Conservation (phyloP, 1,140 invertebrate species). For the Laupala kohalensis region DNA sequence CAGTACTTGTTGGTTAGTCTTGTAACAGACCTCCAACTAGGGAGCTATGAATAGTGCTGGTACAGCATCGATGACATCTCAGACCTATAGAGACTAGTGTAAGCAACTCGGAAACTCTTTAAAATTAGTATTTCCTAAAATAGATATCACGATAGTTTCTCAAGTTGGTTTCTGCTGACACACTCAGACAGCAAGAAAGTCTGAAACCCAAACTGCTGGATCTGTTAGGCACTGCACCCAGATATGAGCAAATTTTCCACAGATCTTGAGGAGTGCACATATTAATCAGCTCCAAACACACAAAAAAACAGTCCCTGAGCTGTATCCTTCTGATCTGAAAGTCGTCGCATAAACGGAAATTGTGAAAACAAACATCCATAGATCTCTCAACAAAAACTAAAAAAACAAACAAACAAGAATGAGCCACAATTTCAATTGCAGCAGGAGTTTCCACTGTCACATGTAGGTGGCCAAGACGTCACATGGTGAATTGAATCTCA, state of each 20-base stretch:
- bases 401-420: background rate
- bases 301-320: background rate
- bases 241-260: background rate
- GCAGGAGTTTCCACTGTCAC: background rate
- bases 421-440: background rate
- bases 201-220: background rate
- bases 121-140: background rate
- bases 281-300: background rate
- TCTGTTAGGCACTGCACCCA: background rate
- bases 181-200: background rate
- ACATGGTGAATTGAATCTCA: constrained; percentile 19
- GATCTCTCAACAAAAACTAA: background rate
- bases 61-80: background rate
- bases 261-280: background rate
- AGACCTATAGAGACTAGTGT: background rate
- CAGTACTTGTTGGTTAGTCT: background rate
- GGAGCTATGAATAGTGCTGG: background rate
- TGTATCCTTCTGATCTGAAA: background rate
- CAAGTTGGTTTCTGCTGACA: background rate
- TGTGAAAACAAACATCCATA: background rate
- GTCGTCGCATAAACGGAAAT: background rate
- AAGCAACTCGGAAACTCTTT: background rate
- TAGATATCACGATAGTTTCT: background rate
- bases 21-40: background rate
- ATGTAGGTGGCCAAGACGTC: background rate